phyloP scores from a whole-genome alignment of 2,113 vertebrate genomes.

The Equus quagga region DNA sequence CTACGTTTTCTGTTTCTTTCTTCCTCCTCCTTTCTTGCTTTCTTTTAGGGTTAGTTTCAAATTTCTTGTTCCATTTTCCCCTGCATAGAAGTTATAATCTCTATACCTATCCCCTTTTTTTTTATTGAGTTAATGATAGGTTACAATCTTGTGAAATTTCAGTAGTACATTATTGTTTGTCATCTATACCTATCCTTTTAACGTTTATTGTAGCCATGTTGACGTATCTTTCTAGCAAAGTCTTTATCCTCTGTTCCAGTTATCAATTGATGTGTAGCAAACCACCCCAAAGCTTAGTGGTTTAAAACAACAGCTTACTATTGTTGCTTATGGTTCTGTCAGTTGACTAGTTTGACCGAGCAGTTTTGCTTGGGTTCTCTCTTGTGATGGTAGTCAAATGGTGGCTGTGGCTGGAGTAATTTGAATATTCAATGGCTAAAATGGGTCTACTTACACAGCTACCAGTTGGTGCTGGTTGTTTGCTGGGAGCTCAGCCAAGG shows the following conservation, averaged over 20 bases:
- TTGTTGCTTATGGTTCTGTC: not conserved
- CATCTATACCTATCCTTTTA: not conserved
- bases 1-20: not conserved
- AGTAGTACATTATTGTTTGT: too few relatives aligned
- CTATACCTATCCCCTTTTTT: not conserved
- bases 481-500: not conserved
- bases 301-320: not conserved
- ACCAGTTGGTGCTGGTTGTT: not conserved
- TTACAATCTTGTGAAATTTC: too few relatives aligned
- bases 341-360: not conserved
- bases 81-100: not conserved
- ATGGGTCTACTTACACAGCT: not conserved
- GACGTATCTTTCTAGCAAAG: not conserved
- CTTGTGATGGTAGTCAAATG: not conserved
- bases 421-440: not conserved
- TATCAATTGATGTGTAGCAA: not conserved
- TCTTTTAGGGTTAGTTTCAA: not conserved
- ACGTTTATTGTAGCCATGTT: not conserved
- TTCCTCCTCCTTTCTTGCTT: not conserved
- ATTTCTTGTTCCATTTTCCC: slow-evolving; percentile 7
- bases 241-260: not conserved
- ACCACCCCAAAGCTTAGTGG: not conserved
- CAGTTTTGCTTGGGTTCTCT: not conserved
- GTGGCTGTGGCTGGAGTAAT: not conserved
- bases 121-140: too few relatives aligned